phyloP scores from a whole-genome alignment of 2,113 vertebrate species.

The Centropristis striata region DNA sequence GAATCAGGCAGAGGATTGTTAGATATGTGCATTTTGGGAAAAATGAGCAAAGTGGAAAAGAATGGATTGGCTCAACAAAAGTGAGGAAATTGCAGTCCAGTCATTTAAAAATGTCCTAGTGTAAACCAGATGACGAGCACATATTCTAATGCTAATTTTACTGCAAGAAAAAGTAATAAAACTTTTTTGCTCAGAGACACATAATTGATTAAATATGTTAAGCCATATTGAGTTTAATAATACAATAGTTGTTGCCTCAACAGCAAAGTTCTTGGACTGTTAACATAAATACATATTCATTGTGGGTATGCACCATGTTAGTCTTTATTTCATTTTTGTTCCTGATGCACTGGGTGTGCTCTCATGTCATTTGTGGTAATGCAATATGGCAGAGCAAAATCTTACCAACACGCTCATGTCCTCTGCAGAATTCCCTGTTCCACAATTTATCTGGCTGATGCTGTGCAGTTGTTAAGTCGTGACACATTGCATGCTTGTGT shows the following conservation, averaged over 20 bases:
- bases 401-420: slow-evolving; percentile 28
- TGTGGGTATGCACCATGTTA: background rate
- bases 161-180: background rate
- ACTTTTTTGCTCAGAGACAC: slow-evolving; percentile 2
- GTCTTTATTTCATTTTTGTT: slow-evolving; percentile 8
- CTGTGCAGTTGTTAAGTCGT: slow-evolving; percentile 18
- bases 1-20: background rate
- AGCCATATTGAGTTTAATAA: background rate
- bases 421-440: slow-evolving; percentile 30
- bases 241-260: background rate
- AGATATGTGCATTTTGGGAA: background rate
- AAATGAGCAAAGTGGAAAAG: background rate
- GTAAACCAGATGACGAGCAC: slow-evolving; percentile 3
- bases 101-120: background rate
- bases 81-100: slow-evolving; percentile 9
- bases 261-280: background rate
- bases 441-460: slow-evolving; percentile 21
- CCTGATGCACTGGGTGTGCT: slow-evolving; percentile 7
- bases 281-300: background rate
- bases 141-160: slow-evolving; percentile 7
- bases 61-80: background rate
- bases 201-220: background rate
- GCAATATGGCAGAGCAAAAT: slow-evolving; percentile 29
- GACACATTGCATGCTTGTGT: slow-evolving; percentile 43
- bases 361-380: slow-evolving; percentile 28